These are phyloP conservation scores for Sabatieria punctata DNA, from an alignment of 2,888 invertebrate species.

Conservation along the genomic window DNA sequence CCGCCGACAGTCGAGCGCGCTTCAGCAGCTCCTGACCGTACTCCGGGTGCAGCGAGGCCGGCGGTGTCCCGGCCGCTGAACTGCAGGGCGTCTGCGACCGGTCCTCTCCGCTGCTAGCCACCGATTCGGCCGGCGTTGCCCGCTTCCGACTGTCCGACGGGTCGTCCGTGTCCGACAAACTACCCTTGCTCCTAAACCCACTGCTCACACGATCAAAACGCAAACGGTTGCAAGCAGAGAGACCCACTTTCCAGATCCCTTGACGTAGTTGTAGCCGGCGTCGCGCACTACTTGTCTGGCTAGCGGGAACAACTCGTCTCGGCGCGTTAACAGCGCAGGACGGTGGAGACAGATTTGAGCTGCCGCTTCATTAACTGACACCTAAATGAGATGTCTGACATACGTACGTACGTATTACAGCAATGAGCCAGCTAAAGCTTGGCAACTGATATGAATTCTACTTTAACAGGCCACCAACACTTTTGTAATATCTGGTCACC, in stretches of 20 bases:
- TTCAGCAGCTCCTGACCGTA: too few relatives aligned
- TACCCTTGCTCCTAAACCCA: too few relatives aligned
- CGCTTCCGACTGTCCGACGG: conserved; percentile 12
- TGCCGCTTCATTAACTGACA: conserved; percentile 94
- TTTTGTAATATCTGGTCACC: too few relatives aligned
- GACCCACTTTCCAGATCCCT: conserved; percentile 34
- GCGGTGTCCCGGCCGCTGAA: not conserved
- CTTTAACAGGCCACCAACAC: too few relatives aligned
- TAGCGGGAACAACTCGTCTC: conserved; percentile 88
- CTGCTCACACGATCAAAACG: too few relatives aligned
- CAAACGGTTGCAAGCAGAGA: too few relatives aligned
- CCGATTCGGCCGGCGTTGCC: not conserved
- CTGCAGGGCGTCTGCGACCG: not conserved
- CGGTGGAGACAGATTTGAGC: conserved; percentile 85
- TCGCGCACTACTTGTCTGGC: conserved; percentile 85
- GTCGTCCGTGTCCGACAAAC: conserved; percentile 17
- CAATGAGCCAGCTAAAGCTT: too few relatives aligned
- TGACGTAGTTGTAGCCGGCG: conserved; percentile 60
- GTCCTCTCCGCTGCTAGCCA: not conserved
- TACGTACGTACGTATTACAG: not conserved
- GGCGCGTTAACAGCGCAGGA: conserved; percentile 77
- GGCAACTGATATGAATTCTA: too few relatives aligned
- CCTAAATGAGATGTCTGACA: conserved; percentile 36
- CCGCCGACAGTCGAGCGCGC: too few relatives aligned
- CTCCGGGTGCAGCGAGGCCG: too few relatives aligned